These are phyloP conservation scores for Lordiphosa andalusiaca DNA, from an alignment of 2,888 invertebrate species.

Conservation along the genomic window DNA sequence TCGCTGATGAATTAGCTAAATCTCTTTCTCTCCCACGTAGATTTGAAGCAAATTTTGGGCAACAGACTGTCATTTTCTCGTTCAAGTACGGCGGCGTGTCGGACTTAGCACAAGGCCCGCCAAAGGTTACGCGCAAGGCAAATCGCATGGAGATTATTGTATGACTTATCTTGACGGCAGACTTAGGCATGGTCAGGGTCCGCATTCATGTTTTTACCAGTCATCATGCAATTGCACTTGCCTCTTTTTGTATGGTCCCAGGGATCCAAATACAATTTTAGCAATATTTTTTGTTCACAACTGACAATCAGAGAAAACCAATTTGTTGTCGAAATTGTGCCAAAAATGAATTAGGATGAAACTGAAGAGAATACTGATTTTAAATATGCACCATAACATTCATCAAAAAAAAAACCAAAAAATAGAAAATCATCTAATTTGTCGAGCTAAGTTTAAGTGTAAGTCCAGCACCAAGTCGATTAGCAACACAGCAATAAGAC, in stretches of 20 bases:
- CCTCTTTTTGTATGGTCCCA: conserved; percentile 53
- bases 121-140: conserved; percentile 85
- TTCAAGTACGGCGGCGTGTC: conserved; percentile 86
- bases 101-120: conserved; percentile 85
- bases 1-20: neutral
- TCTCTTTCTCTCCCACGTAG: conserved; percentile 78
- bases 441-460: conserved; percentile 57
- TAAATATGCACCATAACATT: conserved; percentile 35
- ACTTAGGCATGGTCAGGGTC: conserved; percentile 19
- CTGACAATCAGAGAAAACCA: conserved; percentile 62
- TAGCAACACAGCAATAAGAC: conserved; percentile 57
- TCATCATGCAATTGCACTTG: conserved; percentile 37
- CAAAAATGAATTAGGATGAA: conserved; percentile 7
- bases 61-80: conserved; percentile 89
- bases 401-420: too few relatives aligned
- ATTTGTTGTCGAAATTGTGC: conserved; percentile 62
- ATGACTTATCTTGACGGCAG: conserved; percentile 76
- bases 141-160: conserved; percentile 87
- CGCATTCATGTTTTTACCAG: conserved; percentile 20
- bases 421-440: conserved; percentile 53
- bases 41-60: conserved; percentile 91
- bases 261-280: conserved; percentile 69
- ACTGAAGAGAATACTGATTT: conserved; percentile 28
- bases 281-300: conserved; percentile 67
- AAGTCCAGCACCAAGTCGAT: conserved; percentile 70